Conservation (phyloP, 2,113 vertebrate species). For the Poeciliopsis occidentalis region DNA sequence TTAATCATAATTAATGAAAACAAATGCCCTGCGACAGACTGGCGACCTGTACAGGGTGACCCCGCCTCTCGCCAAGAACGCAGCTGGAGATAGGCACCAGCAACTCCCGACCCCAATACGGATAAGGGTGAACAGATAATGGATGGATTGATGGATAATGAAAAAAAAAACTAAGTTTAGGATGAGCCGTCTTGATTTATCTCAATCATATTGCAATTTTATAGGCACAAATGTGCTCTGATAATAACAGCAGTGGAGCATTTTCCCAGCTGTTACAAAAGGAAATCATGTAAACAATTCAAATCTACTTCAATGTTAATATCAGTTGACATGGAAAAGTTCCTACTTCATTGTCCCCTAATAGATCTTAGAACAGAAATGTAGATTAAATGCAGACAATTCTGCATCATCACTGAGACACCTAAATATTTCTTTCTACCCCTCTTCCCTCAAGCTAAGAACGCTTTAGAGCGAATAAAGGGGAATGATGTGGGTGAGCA, state of each 20-base stretch:
- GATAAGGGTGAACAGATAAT: too few relatives aligned
- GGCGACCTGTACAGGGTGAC: too few relatives aligned
- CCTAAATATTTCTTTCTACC: conserved; percentile 13
- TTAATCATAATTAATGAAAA: not conserved
- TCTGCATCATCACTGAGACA: conserved; percentile 17
- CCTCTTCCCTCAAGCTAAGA: conserved; percentile 28
- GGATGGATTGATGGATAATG: too few relatives aligned
- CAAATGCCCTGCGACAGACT: not conserved
- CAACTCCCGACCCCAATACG: too few relatives aligned
- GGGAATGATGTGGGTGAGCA: conserved; percentile 38
- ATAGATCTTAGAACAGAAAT: not conserved
- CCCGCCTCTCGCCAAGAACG: too few relatives aligned
- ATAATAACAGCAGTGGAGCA: not conserved
- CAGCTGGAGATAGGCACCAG: too few relatives aligned
- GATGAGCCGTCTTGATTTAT: not conserved
- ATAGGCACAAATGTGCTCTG: not conserved
- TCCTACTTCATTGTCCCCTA: not conserved
- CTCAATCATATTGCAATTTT: not conserved
- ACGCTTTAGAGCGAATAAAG: conserved; percentile 48
- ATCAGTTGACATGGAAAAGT: not conserved
- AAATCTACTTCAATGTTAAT: not conserved
- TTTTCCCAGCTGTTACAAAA: not conserved
- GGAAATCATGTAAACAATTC: not conserved
- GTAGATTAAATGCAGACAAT: not conserved
- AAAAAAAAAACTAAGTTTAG: not conserved